These are phyloP conservation scores for Monochamus saltuarius DNA, from an alignment of 1,140 invertebrate species.

Conservation along the genomic window DNA sequence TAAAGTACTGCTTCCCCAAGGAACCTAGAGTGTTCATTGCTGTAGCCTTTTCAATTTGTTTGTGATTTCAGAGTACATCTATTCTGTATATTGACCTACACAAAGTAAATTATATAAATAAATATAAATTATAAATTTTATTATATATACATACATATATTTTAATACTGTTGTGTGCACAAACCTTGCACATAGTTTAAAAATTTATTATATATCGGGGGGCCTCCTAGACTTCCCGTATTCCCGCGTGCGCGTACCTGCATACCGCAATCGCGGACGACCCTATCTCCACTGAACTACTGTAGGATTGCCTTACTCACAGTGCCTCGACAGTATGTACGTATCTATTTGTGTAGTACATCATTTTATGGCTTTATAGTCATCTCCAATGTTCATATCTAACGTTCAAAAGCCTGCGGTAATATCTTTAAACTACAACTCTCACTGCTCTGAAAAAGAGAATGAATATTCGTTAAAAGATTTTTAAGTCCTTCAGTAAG, in stretches of 20 bases:
- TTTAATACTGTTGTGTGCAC: slow-evolving; percentile 54
- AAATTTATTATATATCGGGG: slow-evolving; percentile 38
- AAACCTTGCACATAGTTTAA: slow-evolving; percentile 52
- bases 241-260: slow-evolving; percentile 32
- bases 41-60: slow-evolving; percentile 51
- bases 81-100: slow-evolving; percentile 49
- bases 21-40: slow-evolving; percentile 52
- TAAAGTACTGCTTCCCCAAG: slow-evolving; percentile 49
- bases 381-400: slow-evolving; percentile 34
- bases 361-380: slow-evolving; percentile 29
- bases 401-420: slow-evolving; percentile 37
- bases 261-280: slow-evolving; percentile 42
- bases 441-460: not conserved
- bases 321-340: slow-evolving; percentile 54
- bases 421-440: slow-evolving; percentile 25
- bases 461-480: too few relatives aligned
- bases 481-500: too few relatives aligned
- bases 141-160: slow-evolving; percentile 50
- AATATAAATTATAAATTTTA: slow-evolving; percentile 42
- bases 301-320: slow-evolving; percentile 55
- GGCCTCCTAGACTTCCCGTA: slow-evolving; percentile 13
- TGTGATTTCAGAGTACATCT: slow-evolving; percentile 49
- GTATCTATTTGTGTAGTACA: slow-evolving; percentile 51
- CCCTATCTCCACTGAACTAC: slow-evolving; percentile 52
- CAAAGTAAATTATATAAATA: slow-evolving; percentile 47